Evolutionary conservation across 1,140 invertebrate species (phyloP).

Genomic region (Saccostrea echinata): DNA sequence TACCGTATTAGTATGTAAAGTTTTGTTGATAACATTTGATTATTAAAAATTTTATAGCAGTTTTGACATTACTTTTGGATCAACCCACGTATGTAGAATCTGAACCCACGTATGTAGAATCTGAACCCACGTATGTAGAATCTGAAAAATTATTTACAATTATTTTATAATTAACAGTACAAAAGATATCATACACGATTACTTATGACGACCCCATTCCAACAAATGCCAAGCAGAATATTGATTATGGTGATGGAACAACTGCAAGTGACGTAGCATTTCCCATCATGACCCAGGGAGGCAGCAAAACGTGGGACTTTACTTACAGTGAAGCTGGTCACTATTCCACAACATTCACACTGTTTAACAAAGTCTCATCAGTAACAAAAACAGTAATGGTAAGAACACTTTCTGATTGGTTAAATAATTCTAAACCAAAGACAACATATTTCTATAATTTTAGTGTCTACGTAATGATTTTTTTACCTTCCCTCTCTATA

Average conservation of each 20-base stretch:
- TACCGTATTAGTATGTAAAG: too few relatives aligned
- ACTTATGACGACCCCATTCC: slow-evolving; percentile 57
- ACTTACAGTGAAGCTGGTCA: slow-evolving; percentile 61
- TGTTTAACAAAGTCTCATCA: slow-evolving; percentile 66
- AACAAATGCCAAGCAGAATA: slow-evolving; percentile 50
- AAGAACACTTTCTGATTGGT: slow-evolving; percentile 10
- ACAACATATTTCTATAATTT: too few relatives aligned
- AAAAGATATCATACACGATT: slow-evolving; percentile 46
- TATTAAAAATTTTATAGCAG: too few relatives aligned
- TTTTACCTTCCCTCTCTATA: neutral
- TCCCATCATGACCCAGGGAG: slow-evolving; percentile 21
- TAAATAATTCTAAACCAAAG: too few relatives aligned
- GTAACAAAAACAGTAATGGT: slow-evolving; percentile 57
- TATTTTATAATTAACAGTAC: slow-evolving; percentile 29
- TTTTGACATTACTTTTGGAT: too few relatives aligned
- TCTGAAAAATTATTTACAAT: too few relatives aligned
- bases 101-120: too few relatives aligned
- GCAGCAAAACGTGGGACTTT: slow-evolving; percentile 4
- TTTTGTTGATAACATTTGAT: too few relatives aligned
- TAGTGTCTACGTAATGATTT: neutral
- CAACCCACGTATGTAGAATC: too few relatives aligned
- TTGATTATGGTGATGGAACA: slow-evolving; percentile 63
- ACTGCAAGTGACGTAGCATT: neutral
- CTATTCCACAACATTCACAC: slow-evolving; percentile 56
- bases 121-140: too few relatives aligned